Conservation (phyloP, 2,113 vertebrate genomes). For the Laterallus jamaicensis region DNA sequence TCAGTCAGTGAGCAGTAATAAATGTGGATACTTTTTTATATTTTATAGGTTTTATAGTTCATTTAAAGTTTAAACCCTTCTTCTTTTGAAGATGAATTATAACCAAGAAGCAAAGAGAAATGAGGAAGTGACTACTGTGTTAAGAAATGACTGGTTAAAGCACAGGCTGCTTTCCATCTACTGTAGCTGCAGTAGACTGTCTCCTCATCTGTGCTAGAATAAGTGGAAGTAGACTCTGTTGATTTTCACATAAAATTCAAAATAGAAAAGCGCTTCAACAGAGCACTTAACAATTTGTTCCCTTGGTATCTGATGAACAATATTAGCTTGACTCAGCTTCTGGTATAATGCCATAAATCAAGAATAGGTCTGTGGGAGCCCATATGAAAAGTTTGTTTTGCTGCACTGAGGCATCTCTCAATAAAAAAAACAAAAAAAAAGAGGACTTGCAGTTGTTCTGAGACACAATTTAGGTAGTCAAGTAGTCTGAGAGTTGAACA, state of each 20-base stretch:
- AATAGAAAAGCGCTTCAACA: not conserved
- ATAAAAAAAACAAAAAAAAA: not conserved
- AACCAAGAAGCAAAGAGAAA: not conserved
- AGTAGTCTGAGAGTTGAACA: not conserved
- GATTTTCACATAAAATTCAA: slow-evolving; percentile 5
- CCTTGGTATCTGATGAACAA: not conserved
- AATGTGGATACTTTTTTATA: not conserved
- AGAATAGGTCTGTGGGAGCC: not conserved
- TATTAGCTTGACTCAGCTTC: slow-evolving; percentile 8
- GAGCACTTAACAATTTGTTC: not conserved
- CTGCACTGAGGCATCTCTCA: not conserved
- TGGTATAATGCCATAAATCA: not conserved
- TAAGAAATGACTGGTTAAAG: not conserved
- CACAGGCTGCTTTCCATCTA: not conserved
- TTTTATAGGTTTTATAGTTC: slow-evolving; percentile 4
- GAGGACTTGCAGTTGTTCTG: not conserved
- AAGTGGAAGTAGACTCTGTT: not conserved
- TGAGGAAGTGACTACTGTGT: not conserved
- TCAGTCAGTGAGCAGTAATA: not conserved
- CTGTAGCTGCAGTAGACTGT: not conserved
- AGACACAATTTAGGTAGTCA: not conserved
- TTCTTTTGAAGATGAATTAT: slow-evolving; percentile 22
- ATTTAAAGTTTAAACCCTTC: slow-evolving; percentile 5
- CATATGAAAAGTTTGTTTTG: not conserved
- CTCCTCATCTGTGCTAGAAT: not conserved